A percentile compares a stretch with the other conserved stretches of the same genome.
Evolutionary conservation across 2,888 invertebrate species (phyloP).

Genomic region (Agrotis clavis): DNA sequence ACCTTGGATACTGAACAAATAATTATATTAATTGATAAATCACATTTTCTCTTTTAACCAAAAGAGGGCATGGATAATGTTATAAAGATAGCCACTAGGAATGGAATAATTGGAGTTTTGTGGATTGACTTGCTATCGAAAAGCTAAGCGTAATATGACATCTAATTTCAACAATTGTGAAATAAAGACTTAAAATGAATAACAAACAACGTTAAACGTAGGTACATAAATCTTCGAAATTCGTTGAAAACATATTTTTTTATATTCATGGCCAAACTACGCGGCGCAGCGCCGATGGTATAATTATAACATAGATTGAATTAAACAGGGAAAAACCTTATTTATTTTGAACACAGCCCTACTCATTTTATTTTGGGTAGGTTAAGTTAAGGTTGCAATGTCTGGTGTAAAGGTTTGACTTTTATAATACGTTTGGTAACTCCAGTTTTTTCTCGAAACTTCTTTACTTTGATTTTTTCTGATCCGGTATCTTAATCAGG

Average conservation of each 20-base stretch:
- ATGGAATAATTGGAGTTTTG: too few relatives aligned
- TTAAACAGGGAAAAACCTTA: slow-evolving; percentile 10
- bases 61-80: too few relatives aligned
- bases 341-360: slow-evolving; percentile 3
- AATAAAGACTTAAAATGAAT: slow-evolving; percentile 33
- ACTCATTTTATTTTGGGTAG: neutral
- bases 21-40: too few relatives aligned
- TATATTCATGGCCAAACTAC: slow-evolving; percentile 47
- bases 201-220: slow-evolving; percentile 33
- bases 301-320: slow-evolving; percentile 15
- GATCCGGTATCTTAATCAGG: neutral
- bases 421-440: neutral
- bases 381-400: neutral
- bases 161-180: slow-evolving; percentile 31
- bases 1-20: too few relatives aligned
- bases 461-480: neutral
- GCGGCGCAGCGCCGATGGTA: slow-evolving; percentile 13
- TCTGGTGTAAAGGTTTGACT: neutral
- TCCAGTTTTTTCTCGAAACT: neutral
- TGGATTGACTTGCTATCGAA: too few relatives aligned
- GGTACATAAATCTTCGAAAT: slow-evolving; percentile 39
- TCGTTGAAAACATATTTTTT: slow-evolving; percentile 42
- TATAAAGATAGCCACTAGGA: too few relatives aligned
- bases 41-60: too few relatives aligned
- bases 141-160: neutral